phyloP scores from a whole-genome alignment of 2,888 invertebrate species.

The Perdita meconis region DNA sequence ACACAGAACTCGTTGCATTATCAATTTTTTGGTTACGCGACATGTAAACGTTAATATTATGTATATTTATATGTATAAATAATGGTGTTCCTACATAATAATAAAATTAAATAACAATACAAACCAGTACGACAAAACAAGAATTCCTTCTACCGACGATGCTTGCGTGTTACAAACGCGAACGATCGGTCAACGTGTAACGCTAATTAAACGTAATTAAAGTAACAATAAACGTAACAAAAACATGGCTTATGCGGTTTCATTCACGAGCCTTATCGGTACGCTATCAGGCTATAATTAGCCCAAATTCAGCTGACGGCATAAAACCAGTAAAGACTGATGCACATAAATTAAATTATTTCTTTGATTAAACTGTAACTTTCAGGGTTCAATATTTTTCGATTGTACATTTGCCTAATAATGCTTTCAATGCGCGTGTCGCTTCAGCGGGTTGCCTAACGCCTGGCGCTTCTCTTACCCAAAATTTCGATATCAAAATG shows the following conservation, averaged over 20 bases:
- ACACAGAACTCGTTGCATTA: neutral
- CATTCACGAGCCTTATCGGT: constrained; percentile 80
- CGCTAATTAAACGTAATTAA: constrained; percentile 26
- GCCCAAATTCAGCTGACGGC: neutral
- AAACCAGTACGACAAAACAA: constrained; percentile 11
- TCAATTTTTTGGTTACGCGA: constrained; percentile 13
- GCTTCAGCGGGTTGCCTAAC: too few relatives aligned
- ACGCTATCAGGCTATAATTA: neutral
- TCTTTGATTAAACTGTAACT: too few relatives aligned
- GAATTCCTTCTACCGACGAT: constrained; percentile 10
- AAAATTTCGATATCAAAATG: too few relatives aligned
- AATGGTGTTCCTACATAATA: constrained; percentile 1
- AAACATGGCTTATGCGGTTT: constrained; percentile 72
- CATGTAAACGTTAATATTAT: neutral
- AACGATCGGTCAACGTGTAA: constrained; percentile 17
- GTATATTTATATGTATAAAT: constrained; percentile 10
- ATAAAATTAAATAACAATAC: constrained; percentile 6
- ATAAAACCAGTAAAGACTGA: neutral
- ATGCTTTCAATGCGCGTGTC: too few relatives aligned
- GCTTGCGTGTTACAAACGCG: constrained; percentile 4
- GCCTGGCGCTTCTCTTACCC: too few relatives aligned
- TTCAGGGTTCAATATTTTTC: too few relatives aligned
- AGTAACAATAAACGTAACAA: constrained; percentile 57
- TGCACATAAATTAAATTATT: too few relatives aligned
- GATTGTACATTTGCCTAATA: too few relatives aligned